phyloP scores from a whole-genome alignment of 2,797 vertebrate species.

The Arremon brunneinucha region DNA sequence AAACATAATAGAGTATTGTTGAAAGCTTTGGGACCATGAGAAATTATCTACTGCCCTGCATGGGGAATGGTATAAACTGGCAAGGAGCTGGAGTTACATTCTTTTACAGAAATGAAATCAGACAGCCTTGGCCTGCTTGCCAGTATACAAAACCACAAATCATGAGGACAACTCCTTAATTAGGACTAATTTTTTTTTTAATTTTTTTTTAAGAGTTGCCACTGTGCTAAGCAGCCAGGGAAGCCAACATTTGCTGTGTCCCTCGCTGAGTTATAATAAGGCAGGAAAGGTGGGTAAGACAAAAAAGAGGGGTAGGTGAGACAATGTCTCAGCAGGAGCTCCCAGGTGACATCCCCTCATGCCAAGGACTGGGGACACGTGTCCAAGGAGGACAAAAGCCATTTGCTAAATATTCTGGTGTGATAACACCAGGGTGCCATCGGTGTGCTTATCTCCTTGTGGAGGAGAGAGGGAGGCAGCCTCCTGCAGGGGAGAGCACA shows the following conservation, averaged over 20 bases:
- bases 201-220: neutral
- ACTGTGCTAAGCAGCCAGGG: neutral
- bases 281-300: neutral
- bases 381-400: neutral
- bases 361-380: neutral
- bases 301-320: neutral
- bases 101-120: slow-evolving; percentile 75
- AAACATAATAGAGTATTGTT: slow-evolving; percentile 78
- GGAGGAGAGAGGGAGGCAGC: neutral
- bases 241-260: slow-evolving; percentile 16
- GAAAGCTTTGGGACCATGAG: slow-evolving; percentile 73
- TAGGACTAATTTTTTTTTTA: slow-evolving; percentile 9
- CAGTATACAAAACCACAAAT: slow-evolving; percentile 49
- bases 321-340: neutral
- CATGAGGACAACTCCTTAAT: slow-evolving; percentile 46
- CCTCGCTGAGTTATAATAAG: neutral
- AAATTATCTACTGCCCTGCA: slow-evolving; percentile 71
- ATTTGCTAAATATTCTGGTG: neutral
- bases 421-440: neutral
- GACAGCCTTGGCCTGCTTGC: slow-evolving; percentile 61
- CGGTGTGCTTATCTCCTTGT: neutral
- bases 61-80: slow-evolving; percentile 75
- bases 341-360: neutral
- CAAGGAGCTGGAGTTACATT: slow-evolving; percentile 65
- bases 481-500: neutral